Conservation (phyloP, 2,797 vertebrate genomes). For the Takifugu ocellatus region DNA sequence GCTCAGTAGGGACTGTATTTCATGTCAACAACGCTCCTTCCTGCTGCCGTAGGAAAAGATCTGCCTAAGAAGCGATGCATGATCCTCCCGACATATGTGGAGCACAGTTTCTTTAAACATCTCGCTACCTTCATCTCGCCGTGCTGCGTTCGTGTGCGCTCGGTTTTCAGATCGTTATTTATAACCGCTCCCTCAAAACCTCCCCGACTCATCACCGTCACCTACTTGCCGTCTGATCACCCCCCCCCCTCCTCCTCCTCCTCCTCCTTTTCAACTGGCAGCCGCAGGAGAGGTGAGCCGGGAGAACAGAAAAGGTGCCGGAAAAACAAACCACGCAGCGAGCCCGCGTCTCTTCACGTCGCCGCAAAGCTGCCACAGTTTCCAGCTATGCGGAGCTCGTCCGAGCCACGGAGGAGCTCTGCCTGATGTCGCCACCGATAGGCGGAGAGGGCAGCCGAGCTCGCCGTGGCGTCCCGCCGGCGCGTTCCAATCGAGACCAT, state of each 20-base stretch:
- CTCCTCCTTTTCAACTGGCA: conserved; percentile 56
- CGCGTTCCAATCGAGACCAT: conserved; percentile 47
- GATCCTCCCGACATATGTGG: conserved; percentile 61
- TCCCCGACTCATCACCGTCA: conserved; percentile 55
- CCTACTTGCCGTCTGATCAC: conserved; percentile 66
- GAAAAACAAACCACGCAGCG: conserved; percentile 31
- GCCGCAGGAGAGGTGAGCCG: conserved; percentile 57
- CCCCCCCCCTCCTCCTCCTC: conserved; percentile 10
- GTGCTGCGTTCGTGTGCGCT: conserved; percentile 32
- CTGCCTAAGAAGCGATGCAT: conserved; percentile 31
- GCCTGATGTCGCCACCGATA: conserved; percentile 54
- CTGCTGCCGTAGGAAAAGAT: conserved; percentile 30
- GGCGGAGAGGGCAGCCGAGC: conserved; percentile 56
- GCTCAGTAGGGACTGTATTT: conserved; percentile 20
- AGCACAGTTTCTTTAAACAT: conserved; percentile 52
- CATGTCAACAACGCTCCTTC: conserved; percentile 40
- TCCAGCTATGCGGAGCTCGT: conserved; percentile 57
- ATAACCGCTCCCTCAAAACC: conserved; percentile 68
- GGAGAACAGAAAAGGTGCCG: conserved; percentile 48
- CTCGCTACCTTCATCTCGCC: conserved; percentile 56
- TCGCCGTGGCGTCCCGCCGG: conserved; percentile 40
- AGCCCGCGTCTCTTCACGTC: conserved; percentile 38
- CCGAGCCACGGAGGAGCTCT: conserved; percentile 47
- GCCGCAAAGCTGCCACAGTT: conserved; percentile 51
- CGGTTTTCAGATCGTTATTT: conserved; percentile 66